These are phyloP conservation scores for Epistrophella euchroma DNA, from an alignment of 2,888 invertebrate species.

Conservation along the genomic window DNA sequence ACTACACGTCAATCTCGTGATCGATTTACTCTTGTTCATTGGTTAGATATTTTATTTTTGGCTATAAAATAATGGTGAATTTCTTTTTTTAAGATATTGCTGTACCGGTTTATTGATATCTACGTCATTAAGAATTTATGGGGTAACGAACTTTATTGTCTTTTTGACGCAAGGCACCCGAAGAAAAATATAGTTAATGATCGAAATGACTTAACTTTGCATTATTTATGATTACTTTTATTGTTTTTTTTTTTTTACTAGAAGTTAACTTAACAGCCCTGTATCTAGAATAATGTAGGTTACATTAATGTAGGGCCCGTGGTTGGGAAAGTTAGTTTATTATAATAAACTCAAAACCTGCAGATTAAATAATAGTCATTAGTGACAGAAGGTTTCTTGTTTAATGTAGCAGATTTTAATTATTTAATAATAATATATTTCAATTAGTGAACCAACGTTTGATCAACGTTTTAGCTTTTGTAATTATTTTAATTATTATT, in stretches of 20 bases:
- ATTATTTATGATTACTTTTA: not conserved
- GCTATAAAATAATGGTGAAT: not conserved
- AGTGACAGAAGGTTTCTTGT: too few species aligned
- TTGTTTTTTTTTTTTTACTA: not conserved
- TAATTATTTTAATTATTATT: too few species aligned
- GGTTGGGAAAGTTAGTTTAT: too few species aligned
- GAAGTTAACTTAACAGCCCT: not conserved
- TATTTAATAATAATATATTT: too few species aligned
- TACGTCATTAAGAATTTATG: not conserved
- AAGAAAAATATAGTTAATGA: not conserved
- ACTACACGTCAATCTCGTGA: not conserved
- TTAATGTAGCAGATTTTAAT: too few species aligned
- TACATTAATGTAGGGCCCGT: too few species aligned
- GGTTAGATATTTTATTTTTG: not conserved
- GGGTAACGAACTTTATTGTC: slow-evolving; percentile 42
- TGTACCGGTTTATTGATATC: slow-evolving; percentile 7
- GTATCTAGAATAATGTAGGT: not conserved
- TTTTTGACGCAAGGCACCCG: not conserved
- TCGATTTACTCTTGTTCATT: slow-evolving; percentile 46
- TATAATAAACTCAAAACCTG: too few species aligned
- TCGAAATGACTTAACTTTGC: slow-evolving; percentile 17
- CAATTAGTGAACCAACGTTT: too few species aligned
- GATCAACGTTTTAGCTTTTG: too few species aligned
- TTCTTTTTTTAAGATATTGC: not conserved
- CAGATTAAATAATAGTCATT: too few species aligned